A percentile compares a stretch with the other conserved stretches of the same genome.
Evolutionary conservation across 1,140 invertebrate species (phyloP).

Genomic region (Panonychus citri): DNA sequence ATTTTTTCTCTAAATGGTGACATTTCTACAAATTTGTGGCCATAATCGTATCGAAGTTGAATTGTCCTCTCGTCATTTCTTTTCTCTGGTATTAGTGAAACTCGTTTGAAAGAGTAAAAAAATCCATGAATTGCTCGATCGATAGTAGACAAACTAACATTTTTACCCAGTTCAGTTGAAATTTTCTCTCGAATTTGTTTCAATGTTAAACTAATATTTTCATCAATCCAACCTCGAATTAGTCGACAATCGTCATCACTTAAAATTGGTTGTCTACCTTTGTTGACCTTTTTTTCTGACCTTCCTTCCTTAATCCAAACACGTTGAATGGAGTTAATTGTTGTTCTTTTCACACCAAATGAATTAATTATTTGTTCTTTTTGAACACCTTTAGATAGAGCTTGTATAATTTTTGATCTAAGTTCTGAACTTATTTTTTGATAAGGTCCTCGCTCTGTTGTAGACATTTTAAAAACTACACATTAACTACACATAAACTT

Average conservation of each 20-base stretch:
- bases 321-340: not conserved
- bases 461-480: no score
- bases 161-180: not conserved
- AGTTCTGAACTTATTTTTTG: not conserved
- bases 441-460: not conserved
- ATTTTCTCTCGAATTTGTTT: not conserved
- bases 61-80: not conserved
- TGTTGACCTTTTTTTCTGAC: not conserved
- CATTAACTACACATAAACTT: no score
- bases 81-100: not conserved
- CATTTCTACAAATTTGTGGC: not conserved
- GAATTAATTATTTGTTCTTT: not conserved
- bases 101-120: not conserved
- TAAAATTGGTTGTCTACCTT: not conserved
- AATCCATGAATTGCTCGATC: not conserved
- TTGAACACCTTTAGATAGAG: not conserved
- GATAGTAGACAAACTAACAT: not conserved
- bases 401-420: not conserved
- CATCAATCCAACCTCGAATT: not conserved
- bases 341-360: not conserved
- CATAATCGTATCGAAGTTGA: not conserved
- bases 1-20: not conserved
- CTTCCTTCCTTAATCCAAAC: not conserved
- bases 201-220: not conserved
- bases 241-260: not conserved